Evolutionary conservation across 2,888 invertebrate species (phyloP).

Genomic region (Nycteola revayana): DNA sequence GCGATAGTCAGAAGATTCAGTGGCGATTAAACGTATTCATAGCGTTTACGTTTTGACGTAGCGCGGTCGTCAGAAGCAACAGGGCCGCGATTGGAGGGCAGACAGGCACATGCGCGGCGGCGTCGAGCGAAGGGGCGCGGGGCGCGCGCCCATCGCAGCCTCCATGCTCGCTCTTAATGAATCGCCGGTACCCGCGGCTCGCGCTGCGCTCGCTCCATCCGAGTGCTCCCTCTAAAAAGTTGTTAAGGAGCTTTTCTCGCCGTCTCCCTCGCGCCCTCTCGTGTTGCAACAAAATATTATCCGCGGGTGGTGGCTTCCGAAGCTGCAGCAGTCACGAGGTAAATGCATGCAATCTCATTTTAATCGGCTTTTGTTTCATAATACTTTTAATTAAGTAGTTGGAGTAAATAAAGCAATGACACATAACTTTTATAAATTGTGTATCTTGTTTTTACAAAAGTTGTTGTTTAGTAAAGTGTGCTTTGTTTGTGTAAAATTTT

Average conservation of each 20-base stretch:
- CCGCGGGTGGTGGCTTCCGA: conserved; percentile 45
- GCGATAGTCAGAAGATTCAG: conserved; percentile 66
- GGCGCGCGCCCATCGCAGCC: conserved; percentile 61
- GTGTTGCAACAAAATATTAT: conserved; percentile 56
- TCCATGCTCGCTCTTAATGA: conserved; percentile 77
- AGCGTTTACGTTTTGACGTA: conserved; percentile 72
- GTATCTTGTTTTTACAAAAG: not conserved
- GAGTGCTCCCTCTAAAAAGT: conserved; percentile 68
- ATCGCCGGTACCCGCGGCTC: conserved; percentile 77
- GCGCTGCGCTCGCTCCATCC: conserved; percentile 67
- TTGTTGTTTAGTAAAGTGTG: too few species aligned
- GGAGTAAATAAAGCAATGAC: conserved; percentile 7
- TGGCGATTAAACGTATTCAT: conserved; percentile 76
- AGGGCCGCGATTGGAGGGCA: conserved; percentile 70
- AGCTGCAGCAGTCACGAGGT: conserved; percentile 50
- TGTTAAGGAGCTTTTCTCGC: conserved; percentile 59
- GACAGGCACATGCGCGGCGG: conserved; percentile 56
- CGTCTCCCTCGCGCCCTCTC: conserved; percentile 69
- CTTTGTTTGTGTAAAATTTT: too few species aligned
- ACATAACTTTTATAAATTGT: too few species aligned
- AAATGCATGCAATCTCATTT: conserved; percentile 33
- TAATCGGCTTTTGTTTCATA: conserved; percentile 28
- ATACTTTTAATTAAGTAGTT: conserved; percentile 27
- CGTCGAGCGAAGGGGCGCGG: conserved; percentile 35
- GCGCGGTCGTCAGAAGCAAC: conserved; percentile 75